These are phyloP conservation scores for Agelaius tricolor DNA, from an alignment of 2,113 vertebrate species.

Conservation along the genomic window DNA sequence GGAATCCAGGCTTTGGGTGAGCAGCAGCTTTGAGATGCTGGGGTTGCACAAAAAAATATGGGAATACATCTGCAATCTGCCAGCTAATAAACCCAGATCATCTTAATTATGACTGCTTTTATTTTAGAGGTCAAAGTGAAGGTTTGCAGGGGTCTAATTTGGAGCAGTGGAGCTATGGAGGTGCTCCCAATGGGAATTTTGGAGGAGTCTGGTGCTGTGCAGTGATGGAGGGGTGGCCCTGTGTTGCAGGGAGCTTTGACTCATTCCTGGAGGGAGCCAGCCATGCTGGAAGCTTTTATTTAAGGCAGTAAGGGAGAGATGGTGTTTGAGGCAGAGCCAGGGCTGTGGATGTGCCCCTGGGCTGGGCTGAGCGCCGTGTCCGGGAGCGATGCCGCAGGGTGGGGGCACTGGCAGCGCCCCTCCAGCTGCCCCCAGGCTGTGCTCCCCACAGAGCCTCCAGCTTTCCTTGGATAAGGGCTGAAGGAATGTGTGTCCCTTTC, in stretches of 20 bases:
- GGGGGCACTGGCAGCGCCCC: neutral
- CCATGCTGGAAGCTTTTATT: neutral
- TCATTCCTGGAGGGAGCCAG: neutral
- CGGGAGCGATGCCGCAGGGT: fast-evolving
- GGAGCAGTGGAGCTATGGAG: neutral
- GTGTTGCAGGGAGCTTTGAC: neutral
- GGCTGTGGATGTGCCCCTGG: neutral
- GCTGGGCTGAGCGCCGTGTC: fast-evolving
- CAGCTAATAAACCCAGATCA: neutral
- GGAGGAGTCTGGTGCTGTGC: neutral
- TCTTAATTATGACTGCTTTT: neutral
- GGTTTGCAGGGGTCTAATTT: fast-evolving
- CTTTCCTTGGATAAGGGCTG: fast-evolving
- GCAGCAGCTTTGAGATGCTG: neutral
- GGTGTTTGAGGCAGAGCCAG: neutral
- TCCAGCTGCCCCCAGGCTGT: neutral
- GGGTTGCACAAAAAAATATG: neutral
- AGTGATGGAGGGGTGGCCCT: neutral
- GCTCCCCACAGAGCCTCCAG: neutral
- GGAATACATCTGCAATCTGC: neutral
- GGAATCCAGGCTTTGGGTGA: neutral
- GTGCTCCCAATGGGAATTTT: neutral
- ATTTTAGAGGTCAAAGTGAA: neutral
- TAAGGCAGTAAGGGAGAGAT: neutral
- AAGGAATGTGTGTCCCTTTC: neutral